Evolutionary conservation across 2,797 vertebrate genomes (phyloP).

Genomic region (Rhabdophis nuchalis): DNA sequence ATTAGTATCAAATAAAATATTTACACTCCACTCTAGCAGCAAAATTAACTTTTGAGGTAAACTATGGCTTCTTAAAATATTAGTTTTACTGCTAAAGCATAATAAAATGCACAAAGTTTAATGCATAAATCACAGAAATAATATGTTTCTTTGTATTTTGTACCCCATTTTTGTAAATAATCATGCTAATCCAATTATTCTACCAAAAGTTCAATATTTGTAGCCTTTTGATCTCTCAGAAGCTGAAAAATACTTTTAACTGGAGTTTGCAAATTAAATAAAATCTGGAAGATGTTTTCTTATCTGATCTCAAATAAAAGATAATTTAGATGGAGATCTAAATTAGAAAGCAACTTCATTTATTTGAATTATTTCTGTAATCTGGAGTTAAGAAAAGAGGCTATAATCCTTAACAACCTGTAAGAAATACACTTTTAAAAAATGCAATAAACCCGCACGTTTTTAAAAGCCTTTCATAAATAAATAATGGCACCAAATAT

Average conservation of each 20-base stretch:
- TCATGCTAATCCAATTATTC: not conserved
- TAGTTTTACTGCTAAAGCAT: not conserved
- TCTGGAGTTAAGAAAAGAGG: not conserved
- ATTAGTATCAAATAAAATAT: not conserved
- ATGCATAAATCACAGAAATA: not conserved
- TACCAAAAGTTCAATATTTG: not conserved
- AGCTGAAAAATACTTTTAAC: not conserved
- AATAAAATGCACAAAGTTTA: not conserved
- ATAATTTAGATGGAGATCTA: not conserved
- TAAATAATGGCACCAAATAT: too few species aligned
- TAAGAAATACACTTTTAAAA: not conserved
- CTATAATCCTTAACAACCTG: not conserved
- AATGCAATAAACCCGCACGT: not conserved
- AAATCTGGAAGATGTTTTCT: not conserved
- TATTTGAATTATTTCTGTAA: not conserved
- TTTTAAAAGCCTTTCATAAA: not conserved
- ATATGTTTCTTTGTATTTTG: not conserved
- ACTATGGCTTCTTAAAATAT: not conserved
- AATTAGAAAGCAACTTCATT: not conserved
- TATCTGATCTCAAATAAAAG: not conserved
- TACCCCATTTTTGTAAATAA: not conserved
- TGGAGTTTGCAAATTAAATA: not conserved
- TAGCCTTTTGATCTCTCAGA: too few species aligned
- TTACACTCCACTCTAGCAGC: not conserved
- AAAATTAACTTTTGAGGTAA: not conserved